Evolutionary conservation across 2,888 invertebrate species (phyloP), one percentile per base, ranked within the genome.

Genomic region (Oscheius sp.): DNA sequence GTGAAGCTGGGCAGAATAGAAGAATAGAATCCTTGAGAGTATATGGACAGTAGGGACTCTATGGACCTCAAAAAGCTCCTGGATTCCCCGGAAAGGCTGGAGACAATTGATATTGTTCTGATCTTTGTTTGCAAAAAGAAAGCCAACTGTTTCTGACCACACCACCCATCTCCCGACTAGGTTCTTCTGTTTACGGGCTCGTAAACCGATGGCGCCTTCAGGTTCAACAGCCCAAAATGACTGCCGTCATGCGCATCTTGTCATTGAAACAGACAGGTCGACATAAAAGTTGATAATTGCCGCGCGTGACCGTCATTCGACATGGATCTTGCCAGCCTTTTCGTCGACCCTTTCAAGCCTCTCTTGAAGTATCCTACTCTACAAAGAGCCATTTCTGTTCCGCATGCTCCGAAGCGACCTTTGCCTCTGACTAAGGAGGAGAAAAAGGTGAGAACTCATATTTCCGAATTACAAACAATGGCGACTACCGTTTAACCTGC

Each of bases 341-440:
- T 74, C 53, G 74, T 74, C 29, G 84, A 84, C 51, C 80, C 79
- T 13, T 86, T 86, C 74, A 48, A 77, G 1, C 83, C 83, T 13
- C 79, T 86, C 4, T 65, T 74, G 13, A 77, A 78, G 5, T 81
- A 76, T 73, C 85, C 86, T 1, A 73, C 59, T 29, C 76, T 80
- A 53, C 79, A 79, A 33, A 74, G 82, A 3, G 37, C 65, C n/a
- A 71, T 62, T 21, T 59, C 78, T 37, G 79, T 83, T n/a, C 76
- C 87, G 1, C 87, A 86, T 60, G 88, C 87, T 7, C 88, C 88
- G 7, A 83, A 80, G 37, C 62, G 88, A 47, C 80, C 83, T 11
- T 74, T 81, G 29, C 79, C 82, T 10, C 73, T 88, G 60, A 82
- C 70, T 29, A 63, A 51, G 5, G 75, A 79, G 0, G 87, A 87